Percentiles rank a stretch among this genome's conserved stretches.
Evolutionary conservation across 2,797 vertebrate genomes (phyloP).

Genomic region (Catharus ustulatus): DNA sequence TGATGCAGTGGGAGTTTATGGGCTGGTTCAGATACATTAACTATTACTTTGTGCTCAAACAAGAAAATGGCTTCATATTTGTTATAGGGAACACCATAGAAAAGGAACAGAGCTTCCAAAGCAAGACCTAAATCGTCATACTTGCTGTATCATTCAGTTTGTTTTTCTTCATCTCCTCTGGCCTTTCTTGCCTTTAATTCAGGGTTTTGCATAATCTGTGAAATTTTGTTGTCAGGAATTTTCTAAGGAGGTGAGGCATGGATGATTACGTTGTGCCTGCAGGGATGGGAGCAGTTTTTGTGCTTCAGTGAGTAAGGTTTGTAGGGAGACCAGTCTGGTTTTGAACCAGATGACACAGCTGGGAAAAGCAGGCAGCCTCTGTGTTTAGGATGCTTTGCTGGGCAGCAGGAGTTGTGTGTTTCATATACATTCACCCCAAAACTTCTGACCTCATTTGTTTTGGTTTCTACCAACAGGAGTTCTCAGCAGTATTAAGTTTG

Average conservation of each 20-base stretch:
- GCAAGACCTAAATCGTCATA: background rate
- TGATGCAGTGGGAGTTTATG: background rate
- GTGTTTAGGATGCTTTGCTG: background rate
- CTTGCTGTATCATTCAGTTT: background rate
- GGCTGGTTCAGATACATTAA: background rate
- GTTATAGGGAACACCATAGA: background rate
- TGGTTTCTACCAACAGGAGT: background rate
- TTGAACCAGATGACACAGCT: background rate
- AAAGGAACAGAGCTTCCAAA: background rate
- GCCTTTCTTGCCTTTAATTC: background rate
- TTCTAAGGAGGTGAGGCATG: background rate
- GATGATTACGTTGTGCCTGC: background rate
- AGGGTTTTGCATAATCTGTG: background rate
- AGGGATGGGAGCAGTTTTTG: background rate
- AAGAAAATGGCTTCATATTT: constrained; percentile 7
- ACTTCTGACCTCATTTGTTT: background rate
- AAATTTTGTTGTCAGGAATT: background rate
- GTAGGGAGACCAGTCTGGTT: background rate
- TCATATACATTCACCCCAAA: background rate
- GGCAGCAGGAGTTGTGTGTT: background rate
- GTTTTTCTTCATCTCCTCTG: background rate
- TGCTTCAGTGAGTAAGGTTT: background rate
- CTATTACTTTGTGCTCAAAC: background rate
- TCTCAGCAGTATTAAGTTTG: background rate
- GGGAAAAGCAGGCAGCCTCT: background rate